These are phyloP conservation scores for Caenorhabditis brenneri DNA, from an alignment of 1,140 invertebrate species.

Conservation along the genomic window DNA sequence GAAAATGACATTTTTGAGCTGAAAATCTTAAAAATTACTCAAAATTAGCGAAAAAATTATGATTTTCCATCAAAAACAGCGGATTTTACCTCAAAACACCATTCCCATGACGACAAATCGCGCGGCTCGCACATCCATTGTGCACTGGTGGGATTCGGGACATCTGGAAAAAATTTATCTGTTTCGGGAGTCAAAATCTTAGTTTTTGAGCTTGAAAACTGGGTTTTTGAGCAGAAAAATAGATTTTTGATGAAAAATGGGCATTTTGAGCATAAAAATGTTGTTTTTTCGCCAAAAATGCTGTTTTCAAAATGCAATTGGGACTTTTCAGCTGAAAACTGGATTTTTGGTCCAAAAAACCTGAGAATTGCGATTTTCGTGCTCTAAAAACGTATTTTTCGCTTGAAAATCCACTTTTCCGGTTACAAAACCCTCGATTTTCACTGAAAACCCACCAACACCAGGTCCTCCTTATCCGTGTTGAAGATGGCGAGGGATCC, in stretches of 20 bases:
- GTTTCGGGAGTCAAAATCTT: not conserved
- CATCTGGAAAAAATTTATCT: not conserved
- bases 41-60: not conserved
- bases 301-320: too few relatives aligned
- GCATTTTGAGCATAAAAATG: too few relatives aligned
- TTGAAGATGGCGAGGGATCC: slow-evolving; percentile 4
- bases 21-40: too few relatives aligned
- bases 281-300: not conserved
- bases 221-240: not conserved
- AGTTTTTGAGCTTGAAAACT: not conserved
- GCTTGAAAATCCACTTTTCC: too few relatives aligned
- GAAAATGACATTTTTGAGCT: too few relatives aligned
- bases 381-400: too few relatives aligned
- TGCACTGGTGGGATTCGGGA: slow-evolving; percentile 1
- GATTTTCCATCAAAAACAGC: not conserved
- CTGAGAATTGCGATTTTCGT: too few relatives aligned
- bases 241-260: not conserved
- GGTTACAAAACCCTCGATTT: not conserved
- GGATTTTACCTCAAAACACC: slow-evolving; percentile 19
- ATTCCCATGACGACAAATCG: not conserved
- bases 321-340: too few relatives aligned
- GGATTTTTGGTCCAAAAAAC: too few relatives aligned
- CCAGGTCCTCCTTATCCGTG: not conserved
- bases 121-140: not conserved
- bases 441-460: not conserved